phyloP scores from a whole-genome alignment of 2,888 invertebrate species.

The Thereva nobilitata region DNA sequence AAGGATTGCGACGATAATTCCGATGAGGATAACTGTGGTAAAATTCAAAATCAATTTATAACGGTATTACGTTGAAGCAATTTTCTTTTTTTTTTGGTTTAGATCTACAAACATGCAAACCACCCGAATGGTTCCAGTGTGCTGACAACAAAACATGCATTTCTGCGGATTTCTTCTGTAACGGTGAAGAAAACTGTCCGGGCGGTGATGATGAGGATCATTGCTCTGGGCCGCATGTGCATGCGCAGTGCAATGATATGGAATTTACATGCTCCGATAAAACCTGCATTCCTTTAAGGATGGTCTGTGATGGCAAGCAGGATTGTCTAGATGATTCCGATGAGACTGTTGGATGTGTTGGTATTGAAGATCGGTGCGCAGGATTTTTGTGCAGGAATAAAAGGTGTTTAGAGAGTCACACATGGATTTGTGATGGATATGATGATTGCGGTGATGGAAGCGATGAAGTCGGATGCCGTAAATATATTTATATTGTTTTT shows the following conservation, averaged over 20 bases:
- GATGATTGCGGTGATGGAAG: constrained; percentile 64
- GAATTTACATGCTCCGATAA: constrained; percentile 54
- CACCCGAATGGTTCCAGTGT: constrained; percentile 56
- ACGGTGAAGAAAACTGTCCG: constrained; percentile 68
- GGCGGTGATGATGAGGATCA: constrained; percentile 68
- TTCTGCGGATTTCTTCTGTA: constrained; percentile 71
- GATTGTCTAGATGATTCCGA: constrained; percentile 79
- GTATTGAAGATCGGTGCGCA: constrained; percentile 59
- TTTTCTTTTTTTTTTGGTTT: constrained; percentile 1
- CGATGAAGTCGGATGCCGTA: constrained; percentile 63
- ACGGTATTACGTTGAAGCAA: neutral
- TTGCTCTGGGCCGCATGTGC: constrained; percentile 46
- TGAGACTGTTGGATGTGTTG: constrained; percentile 61
- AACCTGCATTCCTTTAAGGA: constrained; percentile 68
- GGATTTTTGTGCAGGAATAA: constrained; percentile 67
- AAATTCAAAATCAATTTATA: constrained; percentile 32
- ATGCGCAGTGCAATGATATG: constrained; percentile 48
- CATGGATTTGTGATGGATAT: constrained; percentile 63
- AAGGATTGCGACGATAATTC: constrained; percentile 53
- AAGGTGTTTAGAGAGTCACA: constrained; percentile 60
- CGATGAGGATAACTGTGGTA: constrained; percentile 56
- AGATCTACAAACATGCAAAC: constrained; percentile 52
- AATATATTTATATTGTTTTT: constrained; percentile 46
- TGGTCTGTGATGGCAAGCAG: constrained; percentile 70
- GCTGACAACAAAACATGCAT: constrained; percentile 66